Percentiles rank a stretch among this genome's conserved stretches.
These are phyloP conservation scores for Physocephala rufipes DNA, from an alignment of 2,888 invertebrate genomes.

Conservation along the genomic window DNA sequence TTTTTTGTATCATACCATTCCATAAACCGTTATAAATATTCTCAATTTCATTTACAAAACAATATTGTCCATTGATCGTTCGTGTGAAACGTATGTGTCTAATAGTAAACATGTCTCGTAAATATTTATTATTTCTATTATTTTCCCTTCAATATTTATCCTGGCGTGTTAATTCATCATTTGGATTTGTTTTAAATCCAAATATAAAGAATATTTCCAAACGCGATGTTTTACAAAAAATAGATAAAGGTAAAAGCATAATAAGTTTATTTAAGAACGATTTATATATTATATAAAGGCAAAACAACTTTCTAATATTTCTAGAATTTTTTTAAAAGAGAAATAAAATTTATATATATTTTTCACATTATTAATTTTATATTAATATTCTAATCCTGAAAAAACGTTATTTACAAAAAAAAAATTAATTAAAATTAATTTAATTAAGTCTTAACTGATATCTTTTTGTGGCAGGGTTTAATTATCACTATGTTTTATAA, in stretches of 20 bases:
- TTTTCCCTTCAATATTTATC: slow-evolving; percentile 39
- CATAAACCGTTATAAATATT: neutral
- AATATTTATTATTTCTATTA: slow-evolving; percentile 43
- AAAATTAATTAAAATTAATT: too few species aligned
- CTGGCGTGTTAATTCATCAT: slow-evolving; percentile 54
- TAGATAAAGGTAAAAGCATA: slow-evolving; percentile 44
- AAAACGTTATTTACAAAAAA: too few species aligned
- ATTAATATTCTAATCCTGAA: neutral
- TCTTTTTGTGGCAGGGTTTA: slow-evolving; percentile 4
- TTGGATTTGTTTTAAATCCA: slow-evolving; percentile 47
- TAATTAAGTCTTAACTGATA: neutral
- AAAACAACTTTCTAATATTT: neutral
- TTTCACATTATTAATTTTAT: neutral
- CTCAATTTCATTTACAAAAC: neutral
- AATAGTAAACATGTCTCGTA: neutral
- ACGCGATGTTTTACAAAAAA: slow-evolving; percentile 56
- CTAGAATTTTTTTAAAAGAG: neutral
- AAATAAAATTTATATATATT: neutral
- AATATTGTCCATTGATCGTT: neutral
- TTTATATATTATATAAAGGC: neutral
- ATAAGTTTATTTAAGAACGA: neutral
- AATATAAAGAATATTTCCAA: slow-evolving; percentile 54
- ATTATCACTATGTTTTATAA: neutral
- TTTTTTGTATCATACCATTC: too few species aligned
- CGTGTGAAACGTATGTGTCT: neutral